Evolutionary conservation across 2,113 vertebrate species (phyloP).

Genomic region (Pampusana beccarii): DNA sequence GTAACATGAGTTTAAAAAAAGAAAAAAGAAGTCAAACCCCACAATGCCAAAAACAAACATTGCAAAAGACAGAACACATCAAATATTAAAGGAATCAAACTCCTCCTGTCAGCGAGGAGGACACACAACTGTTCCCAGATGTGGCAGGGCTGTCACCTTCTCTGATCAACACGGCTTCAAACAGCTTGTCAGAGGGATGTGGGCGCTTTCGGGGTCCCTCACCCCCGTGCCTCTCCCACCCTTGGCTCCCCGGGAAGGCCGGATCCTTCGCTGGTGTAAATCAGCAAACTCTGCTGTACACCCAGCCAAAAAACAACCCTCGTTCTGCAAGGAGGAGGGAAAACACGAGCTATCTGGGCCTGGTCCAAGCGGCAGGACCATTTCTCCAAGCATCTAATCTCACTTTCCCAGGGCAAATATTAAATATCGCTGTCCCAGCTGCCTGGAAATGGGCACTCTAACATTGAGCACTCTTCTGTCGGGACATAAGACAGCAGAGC

Average conservation of each 20-base stretch:
- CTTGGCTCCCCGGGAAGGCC: not conserved
- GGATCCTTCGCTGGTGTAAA: not conserved
- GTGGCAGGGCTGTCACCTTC: not conserved
- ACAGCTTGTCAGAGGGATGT: conserved; percentile 36
- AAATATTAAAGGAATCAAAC: conserved; percentile 60
- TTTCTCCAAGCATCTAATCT: too few species aligned
- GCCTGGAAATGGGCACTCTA: too few species aligned
- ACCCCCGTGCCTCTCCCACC: not conserved
- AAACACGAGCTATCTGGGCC: too few species aligned
- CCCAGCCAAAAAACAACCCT: too few species aligned
- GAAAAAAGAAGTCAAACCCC: not conserved
- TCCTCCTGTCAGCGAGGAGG: conserved; percentile 37
- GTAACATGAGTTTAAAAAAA: too few species aligned
- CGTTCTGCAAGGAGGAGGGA: too few species aligned
- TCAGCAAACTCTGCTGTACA: not conserved
- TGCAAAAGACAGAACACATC: conserved; percentile 44
- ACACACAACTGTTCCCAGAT: not conserved
- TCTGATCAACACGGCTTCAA: conserved; percentile 26
- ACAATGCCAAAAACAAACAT: conserved; percentile 2
- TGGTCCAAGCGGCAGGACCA: too few species aligned
- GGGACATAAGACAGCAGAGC: too few species aligned
- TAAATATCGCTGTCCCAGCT: too few species aligned
- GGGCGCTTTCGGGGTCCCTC: not conserved
- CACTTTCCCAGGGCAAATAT: too few species aligned
- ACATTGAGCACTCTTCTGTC: too few species aligned